Evolutionary conservation across 1,140 invertebrate species (phyloP).

Genomic region (Cepaea nemoralis): DNA sequence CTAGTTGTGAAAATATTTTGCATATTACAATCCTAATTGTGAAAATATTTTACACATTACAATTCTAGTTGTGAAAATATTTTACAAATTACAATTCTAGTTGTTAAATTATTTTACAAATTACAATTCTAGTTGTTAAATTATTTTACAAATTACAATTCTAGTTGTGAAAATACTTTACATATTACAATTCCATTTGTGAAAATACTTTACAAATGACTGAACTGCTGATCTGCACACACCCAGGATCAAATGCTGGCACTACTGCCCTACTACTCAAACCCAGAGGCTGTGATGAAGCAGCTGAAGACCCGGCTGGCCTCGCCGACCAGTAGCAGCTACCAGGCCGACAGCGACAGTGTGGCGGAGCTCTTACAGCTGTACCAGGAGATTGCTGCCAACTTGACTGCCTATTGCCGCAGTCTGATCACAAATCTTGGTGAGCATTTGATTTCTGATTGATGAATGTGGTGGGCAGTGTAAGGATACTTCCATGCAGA

Average conservation of each 20-base stretch:
- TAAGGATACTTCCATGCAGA: too few relatives aligned
- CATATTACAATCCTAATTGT: too few relatives aligned
- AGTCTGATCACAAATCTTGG: conserved; percentile 54
- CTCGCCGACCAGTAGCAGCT: conserved; percentile 70
- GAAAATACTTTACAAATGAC: background rate
- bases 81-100: too few relatives aligned
- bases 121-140: too few relatives aligned
- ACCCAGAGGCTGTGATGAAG: conserved; percentile 65
- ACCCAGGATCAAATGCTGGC: conserved; percentile 77
- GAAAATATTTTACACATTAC: too few relatives aligned
- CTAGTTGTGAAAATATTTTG: too few relatives aligned
- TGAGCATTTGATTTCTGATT: conserved; percentile 53
- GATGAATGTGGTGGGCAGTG: too few relatives aligned
- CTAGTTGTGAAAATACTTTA: background rate
- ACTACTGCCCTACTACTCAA: conserved; percentile 79
- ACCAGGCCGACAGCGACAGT: conserved; percentile 52
- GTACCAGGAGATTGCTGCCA: conserved; percentile 63
- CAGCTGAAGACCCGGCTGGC: conserved; percentile 50
- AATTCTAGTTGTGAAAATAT: too few relatives aligned
- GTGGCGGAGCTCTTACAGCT: conserved; percentile 55
- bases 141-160: too few relatives aligned
- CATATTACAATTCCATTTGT: background rate
- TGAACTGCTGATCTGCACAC: too few relatives aligned
- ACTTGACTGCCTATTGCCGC: conserved; percentile 67
- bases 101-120: too few relatives aligned